Evolutionary conservation across 2,797 vertebrate genomes (phyloP), one percentile per base, ranked within the genome.

Genomic region (Anas bernieri): DNA sequence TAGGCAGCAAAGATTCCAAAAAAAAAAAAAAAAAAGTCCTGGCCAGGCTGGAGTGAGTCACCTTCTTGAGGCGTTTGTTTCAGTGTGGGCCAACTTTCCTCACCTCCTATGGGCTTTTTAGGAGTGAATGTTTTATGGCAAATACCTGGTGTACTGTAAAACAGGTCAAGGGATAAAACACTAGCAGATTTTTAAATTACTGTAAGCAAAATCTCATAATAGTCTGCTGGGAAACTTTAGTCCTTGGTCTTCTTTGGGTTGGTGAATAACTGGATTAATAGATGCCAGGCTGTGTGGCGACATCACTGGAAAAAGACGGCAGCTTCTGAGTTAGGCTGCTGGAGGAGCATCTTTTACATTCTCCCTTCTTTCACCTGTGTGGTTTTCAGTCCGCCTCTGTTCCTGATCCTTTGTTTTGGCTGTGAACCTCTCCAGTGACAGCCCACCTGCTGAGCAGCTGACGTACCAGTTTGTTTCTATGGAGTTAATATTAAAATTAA

Each of bases 291-390:
- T 73, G 31, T 46, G 26, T 30, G 50, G 17, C 13, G 12, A 13
- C 0, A 0, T 41, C 0, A 0, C n/a, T 52, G 37, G 70, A 33
- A 67, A 74, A 35, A 73, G 18, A 30, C 6, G 48, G 30, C 17
- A 23, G 17, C 39, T 72, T 58, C 33, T 30, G 45, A 52, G 12
- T 22, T 72, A 48, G 8, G 41, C 28, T 56, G 17, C n/a, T 56
- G 9, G 17, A 70, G 43, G 31, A 33, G 11, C 48, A 31, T 45
- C 35, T 16, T 41, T 83, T 68, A 21, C 11, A n/a, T 77, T 94
- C 17, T 77, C 33, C 3, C 54, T 33, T 56, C 20, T 56, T 69
- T 88, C 63, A 77, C 48, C 46, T 78, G 16, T 21, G 25, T 85
- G 66, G 54, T 21, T 83, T 93, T 78, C 61, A 37, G 31, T 61